Conservation (phyloP, 2,113 vertebrate species). For the Benitochromis conjunctus region DNA sequence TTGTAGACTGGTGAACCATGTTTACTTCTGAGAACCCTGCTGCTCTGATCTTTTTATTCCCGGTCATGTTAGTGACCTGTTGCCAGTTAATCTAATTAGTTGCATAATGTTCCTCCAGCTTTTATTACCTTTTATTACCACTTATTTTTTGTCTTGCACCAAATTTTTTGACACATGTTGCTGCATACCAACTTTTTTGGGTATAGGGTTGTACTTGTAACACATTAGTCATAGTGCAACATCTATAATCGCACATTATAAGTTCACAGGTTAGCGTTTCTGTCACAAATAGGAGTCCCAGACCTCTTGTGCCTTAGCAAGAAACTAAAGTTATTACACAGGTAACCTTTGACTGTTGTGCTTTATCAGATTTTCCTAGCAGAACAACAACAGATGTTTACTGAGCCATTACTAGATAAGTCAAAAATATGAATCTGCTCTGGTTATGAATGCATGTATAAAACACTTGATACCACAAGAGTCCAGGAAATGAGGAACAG, state of each 20-base stretch:
- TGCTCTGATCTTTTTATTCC: background rate
- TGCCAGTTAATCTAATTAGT: background rate
- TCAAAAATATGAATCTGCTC: slow-evolving; percentile 4
- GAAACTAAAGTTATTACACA: background rate
- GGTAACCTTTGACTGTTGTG: background rate
- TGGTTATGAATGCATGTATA: slow-evolving; percentile 36
- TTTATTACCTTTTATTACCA: background rate
- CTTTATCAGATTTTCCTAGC: background rate
- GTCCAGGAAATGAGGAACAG: slow-evolving; percentile 50
- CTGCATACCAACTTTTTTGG: background rate
- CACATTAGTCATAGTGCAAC: background rate
- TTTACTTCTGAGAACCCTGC: background rate
- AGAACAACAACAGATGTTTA: background rate
- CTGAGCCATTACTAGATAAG: background rate
- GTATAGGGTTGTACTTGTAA: background rate
- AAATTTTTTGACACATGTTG: background rate
- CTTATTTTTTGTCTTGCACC: background rate
- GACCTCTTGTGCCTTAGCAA: background rate
- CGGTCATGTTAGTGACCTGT: background rate
- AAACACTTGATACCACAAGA: slow-evolving; percentile 39
- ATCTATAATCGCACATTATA: background rate
- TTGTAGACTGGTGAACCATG: background rate
- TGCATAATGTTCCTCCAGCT: background rate
- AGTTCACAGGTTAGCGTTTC: background rate
- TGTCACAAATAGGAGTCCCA: background rate